Evolutionary conservation across 2,888 invertebrate genomes (phyloP).

Genomic region (Melitaea athalia): DNA sequence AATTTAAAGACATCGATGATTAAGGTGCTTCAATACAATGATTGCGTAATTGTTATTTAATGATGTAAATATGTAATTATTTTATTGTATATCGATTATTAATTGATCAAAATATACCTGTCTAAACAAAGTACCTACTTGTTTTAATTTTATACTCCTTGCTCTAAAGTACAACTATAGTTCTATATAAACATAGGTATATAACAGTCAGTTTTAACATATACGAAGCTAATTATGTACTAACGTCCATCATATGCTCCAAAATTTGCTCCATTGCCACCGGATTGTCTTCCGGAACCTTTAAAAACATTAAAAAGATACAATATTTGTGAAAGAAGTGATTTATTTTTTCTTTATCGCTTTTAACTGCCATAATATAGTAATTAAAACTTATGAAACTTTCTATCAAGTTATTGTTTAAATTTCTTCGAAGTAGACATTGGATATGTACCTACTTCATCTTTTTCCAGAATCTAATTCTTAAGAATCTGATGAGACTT

Average conservation of each 20-base stretch:
- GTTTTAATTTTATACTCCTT: conserved; percentile 12
- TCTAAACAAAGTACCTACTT: conserved; percentile 17
- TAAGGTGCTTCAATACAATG: conserved; percentile 28
- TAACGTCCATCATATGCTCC: conserved; percentile 53
- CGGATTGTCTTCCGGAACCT: conserved; percentile 76
- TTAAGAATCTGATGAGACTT: too few species aligned
- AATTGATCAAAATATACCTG: conserved; percentile 33
- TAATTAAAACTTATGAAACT: neutral
- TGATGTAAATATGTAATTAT: conserved; percentile 35
- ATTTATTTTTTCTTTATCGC: too few species aligned
- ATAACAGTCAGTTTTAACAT: conserved; percentile 5
- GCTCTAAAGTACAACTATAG: neutral
- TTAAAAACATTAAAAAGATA: conserved; percentile 2
- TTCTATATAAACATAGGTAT: neutral
- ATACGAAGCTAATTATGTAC: neutral
- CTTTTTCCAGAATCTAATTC: too few species aligned
- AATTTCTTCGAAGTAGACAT: too few species aligned
- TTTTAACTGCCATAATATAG: neutral
- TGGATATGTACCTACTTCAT: too few species aligned
- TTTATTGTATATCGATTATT: conserved; percentile 32
- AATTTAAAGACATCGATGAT: conserved; percentile 5
- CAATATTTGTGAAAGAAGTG: neutral
- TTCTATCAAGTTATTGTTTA: too few species aligned
- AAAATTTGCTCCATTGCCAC: conserved; percentile 72
- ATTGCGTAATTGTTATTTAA: conserved; percentile 28